Evolutionary conservation across 2,888 invertebrate genomes (phyloP), one percentile per base, ranked within the genome.

Genomic region (Gastracanthus pulcherrimus): DNA sequence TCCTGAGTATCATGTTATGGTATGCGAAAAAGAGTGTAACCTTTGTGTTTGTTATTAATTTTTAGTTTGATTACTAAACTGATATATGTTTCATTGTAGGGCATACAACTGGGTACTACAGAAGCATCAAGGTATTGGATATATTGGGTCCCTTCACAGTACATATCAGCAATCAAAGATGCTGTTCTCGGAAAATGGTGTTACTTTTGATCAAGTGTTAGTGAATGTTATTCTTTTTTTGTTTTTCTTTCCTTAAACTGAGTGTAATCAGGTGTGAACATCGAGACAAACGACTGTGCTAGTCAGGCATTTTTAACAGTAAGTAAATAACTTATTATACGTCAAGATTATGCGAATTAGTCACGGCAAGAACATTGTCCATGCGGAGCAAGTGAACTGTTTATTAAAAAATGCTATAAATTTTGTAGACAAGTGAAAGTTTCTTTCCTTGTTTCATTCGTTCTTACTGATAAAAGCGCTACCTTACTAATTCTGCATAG

Each of bases 141-240:
- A 82, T 98, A 98, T 92, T 98, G 98, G 98, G 97, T 98, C 64
- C 98, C 98, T 11, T 97, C 97, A 69, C 96, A 97, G 89, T 98
- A 97, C 90, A 94, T 97, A 75, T 96, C 97, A 89, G 97, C 97
- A 86, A 97, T 98, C 89, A 98, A 97, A 92, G 97, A 97, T 89
- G 96, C 97, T 81, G 95, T 98, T 82, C 94, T 97, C 70, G 97
- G 97, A 79, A 96, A 96, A 88, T 97, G 97, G 96, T 96, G 95
- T 90, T 94, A 94, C 91, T 95, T 95, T 91, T 95, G 94, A 95
- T 90, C 83, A 77, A 86, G 78, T 85, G 81, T 85, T 77, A 78
- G 83, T 82, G 60, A 83, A 78, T 23, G 72, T 82, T 70, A 69
- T n/a, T n/a, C n/a, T 36, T 66, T 36, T 71, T 41, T 71, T 41